phyloP scores from a whole-genome alignment of 2,113 vertebrate genomes.

The Lepisosteus osseus region DNA sequence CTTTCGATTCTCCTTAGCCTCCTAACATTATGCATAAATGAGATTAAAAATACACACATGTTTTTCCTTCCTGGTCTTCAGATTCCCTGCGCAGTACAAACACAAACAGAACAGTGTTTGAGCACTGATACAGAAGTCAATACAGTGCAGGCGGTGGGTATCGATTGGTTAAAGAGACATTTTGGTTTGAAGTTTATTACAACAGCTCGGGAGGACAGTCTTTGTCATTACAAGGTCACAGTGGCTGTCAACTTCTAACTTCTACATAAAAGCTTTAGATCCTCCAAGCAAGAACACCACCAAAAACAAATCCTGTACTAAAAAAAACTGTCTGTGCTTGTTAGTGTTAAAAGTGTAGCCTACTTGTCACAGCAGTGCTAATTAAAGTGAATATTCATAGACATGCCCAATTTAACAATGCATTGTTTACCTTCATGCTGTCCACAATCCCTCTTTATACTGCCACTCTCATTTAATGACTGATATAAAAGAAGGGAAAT shows the following conservation, averaged over 20 bases:
- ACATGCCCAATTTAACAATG: neutral
- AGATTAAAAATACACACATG: neutral
- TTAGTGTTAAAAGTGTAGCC: conserved; percentile 15
- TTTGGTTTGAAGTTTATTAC: conserved; percentile 11
- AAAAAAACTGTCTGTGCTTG: conserved; percentile 17
- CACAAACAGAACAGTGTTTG: neutral
- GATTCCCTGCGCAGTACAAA: neutral
- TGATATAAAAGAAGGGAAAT: too few relatives aligned
- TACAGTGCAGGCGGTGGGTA: neutral
- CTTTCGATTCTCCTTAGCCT: too few relatives aligned
- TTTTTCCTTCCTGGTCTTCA: neutral
- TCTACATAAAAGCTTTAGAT: neutral
- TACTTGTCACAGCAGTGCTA: too few relatives aligned
- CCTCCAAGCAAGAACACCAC: neutral
- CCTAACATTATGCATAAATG: neutral
- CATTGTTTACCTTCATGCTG: conserved; percentile 17
- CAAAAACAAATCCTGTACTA: neutral
- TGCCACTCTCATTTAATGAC: conserved; percentile 12
- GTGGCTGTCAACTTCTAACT: conserved; percentile 1
- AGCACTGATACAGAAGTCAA: neutral
- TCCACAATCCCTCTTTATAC: neutral
- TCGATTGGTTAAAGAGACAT: neutral
- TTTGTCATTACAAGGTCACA: neutral
- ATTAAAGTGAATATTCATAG: conserved; percentile 15
- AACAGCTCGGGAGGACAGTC: neutral